phyloP scores from a whole-genome alignment of 2,888 invertebrate species.

The Eilema sororculum region DNA sequence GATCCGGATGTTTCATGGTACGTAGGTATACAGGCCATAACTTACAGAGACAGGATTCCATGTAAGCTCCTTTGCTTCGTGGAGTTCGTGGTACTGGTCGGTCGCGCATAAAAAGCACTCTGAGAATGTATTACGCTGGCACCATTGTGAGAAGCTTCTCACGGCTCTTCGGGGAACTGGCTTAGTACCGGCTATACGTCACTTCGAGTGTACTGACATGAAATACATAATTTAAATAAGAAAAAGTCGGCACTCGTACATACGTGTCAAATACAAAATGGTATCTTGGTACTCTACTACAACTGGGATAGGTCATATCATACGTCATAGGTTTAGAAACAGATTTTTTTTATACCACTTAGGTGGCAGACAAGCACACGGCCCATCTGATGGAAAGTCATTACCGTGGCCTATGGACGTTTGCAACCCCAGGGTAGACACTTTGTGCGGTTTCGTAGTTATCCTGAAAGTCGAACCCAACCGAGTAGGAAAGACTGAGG shows the following conservation, averaged over 20 bases:
- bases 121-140: constrained; percentile 61
- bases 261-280: background rate
- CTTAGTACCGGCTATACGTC: constrained; percentile 42
- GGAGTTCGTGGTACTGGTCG: constrained; percentile 51
- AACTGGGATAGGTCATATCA: background rate
- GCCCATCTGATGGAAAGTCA: no score
- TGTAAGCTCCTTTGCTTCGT: constrained; percentile 40
- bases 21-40: constrained; percentile 25
- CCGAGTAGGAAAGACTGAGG: no score
- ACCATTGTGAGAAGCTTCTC: constrained; percentile 77
- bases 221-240: constrained; percentile 17
- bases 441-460: no score
- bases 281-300: no score
- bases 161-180: constrained; percentile 57
- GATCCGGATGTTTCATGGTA: no score
- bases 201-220: constrained; percentile 26
- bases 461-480: no score
- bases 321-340: background rate
- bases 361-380: no score
- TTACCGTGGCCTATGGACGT: no score
- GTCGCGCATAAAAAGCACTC: constrained; percentile 51
- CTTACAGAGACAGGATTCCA: constrained; percentile 39
- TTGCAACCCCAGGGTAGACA: no score
- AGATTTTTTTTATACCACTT: no score
- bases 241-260: background rate